Evolutionary conservation across 2,797 vertebrate species (phyloP), one percentile per base, ranked within the genome.

Genomic region (Taeniopygia guttata): DNA sequence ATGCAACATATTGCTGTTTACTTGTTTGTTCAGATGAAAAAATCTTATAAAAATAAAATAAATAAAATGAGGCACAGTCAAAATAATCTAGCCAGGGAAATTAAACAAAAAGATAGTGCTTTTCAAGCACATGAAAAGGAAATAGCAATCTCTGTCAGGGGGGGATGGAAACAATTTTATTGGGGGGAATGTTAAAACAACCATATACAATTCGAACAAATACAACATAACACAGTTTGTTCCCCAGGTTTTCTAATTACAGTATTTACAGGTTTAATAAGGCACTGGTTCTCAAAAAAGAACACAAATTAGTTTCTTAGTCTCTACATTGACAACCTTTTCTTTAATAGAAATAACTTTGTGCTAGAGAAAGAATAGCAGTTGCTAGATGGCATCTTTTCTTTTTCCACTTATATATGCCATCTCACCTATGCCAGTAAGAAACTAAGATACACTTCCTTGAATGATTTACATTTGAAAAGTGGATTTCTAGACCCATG

Each of bases 201-300:
- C 97, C 91, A 97, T 97, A 97, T 97, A 98, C 97, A 97, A 96
- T 97, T 97, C 98, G 96, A 98, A 96, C 96, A 98, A 97, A 97
- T 97, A 97, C 95, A 97, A 96, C 25, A 6, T 73, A 97, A 94
- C 69, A 93, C 54, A 79, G 84, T 90, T 96, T 97, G 96, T 96
- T 97, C 96, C 97, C 95, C 95, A 85, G 66, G 79, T 95, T 97
- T 97, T 96, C 97, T 97, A 98, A 97, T 97, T 98, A 98, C 96
- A 98, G 58, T 97, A 98, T 98, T 93, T 98, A 98, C 98, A 98
- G 96, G 96, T 98, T 98, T 98, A 97, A 97, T 99, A 99, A 99
- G 98, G 98, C 98, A 98, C 98, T 98, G 97, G 97, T 97, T 98
- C 97, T 97, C 97, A 97, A 93, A 97, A 97, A 96, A 96, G 96